Conservation (phyloP, 2,797 vertebrate genomes). For the Heterohyrax brucei region DNA sequence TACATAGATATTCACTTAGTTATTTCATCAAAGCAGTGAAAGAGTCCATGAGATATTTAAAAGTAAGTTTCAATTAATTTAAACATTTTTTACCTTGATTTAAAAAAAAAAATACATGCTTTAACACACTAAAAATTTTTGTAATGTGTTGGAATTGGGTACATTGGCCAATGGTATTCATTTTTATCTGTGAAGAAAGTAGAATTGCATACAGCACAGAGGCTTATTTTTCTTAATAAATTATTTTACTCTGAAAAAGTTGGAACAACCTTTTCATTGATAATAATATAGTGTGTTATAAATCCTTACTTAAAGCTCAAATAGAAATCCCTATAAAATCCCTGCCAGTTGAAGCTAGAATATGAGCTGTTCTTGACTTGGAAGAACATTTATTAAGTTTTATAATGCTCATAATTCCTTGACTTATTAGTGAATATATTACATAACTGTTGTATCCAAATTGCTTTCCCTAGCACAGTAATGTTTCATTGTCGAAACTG, state of each 20-base stretch:
- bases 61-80: neutral
- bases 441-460: neutral
- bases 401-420: neutral
- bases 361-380: conserved; percentile 27
- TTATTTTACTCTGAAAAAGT: neutral
- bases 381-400: conserved; percentile 22
- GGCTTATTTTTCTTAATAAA: conserved; percentile 5
- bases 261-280: neutral
- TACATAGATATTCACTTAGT: neutral
- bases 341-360: neutral
- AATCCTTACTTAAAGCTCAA: neutral
- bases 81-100: neutral
- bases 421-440: neutral
- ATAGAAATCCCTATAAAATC: neutral
- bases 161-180: neutral
- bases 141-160: neutral
- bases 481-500: neutral
- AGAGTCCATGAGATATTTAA: neutral
- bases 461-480: neutral
- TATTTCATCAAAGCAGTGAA: neutral
- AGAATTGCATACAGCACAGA: neutral
- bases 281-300: neutral
- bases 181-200: neutral
- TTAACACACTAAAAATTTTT: neutral
- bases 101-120: neutral